Conservation (phyloP, 2,888 invertebrate species). For the Drosophila subquinaria region DNA sequence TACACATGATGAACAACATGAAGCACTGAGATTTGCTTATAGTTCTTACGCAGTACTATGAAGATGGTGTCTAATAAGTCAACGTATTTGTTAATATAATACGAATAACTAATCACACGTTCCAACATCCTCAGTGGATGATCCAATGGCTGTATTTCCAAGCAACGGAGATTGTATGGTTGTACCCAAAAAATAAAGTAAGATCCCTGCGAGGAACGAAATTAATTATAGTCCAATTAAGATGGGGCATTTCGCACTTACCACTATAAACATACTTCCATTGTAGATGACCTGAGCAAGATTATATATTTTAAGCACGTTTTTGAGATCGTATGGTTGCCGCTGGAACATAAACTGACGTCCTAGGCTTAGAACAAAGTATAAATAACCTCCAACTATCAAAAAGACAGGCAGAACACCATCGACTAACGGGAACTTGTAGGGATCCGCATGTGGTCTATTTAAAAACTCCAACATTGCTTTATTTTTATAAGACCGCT, state of each 20-base stretch:
- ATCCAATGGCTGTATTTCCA: constrained; percentile 16
- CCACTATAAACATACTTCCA: constrained; percentile 85
- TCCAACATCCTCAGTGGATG: constrained; percentile 34
- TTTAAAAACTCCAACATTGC: constrained; percentile 43
- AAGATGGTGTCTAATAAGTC: constrained; percentile 64
- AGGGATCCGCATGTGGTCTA: constrained; percentile 46
- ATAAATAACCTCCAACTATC: constrained; percentile 88
- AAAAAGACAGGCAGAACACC: constrained; percentile 89
- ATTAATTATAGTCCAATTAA: background rate
- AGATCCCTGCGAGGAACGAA: background rate
- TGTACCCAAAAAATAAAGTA: background rate
- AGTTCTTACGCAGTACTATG: constrained; percentile 65
- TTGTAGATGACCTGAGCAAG: constrained; percentile 94
- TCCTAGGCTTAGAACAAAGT: constrained; percentile 91
- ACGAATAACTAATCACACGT: constrained; percentile 24
- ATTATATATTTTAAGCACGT: constrained; percentile 92
- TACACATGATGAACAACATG: constrained; percentile 61
- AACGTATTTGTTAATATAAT: constrained; percentile 47
- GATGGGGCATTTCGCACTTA: background rate
- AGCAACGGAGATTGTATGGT: constrained; percentile 25
- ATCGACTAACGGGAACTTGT: constrained; percentile 87
- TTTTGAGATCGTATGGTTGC: constrained; percentile 90
- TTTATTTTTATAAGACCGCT: background rate
- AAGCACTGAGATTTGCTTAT: constrained; percentile 57
- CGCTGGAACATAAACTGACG: constrained; percentile 90